These are phyloP conservation scores for Phoeniculus purpureus DNA, from an alignment of 2,797 vertebrate genomes.

Conservation along the genomic window DNA sequence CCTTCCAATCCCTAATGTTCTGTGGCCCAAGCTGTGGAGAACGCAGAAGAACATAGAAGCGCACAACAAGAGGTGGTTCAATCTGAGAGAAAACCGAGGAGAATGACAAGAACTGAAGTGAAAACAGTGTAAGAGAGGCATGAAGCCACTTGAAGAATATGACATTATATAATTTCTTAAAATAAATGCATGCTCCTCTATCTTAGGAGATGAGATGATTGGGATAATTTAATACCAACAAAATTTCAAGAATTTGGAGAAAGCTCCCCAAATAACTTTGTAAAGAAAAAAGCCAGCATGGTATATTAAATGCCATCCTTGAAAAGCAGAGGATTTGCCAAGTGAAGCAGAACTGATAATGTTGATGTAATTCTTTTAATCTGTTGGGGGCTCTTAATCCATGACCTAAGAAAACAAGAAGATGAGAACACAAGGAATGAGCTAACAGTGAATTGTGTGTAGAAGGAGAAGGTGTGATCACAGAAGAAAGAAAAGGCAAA, in stretches of 20 bases:
- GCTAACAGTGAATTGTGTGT: neutral
- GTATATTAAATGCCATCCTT: neutral
- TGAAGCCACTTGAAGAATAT: constrained; percentile 2
- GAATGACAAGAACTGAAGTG: neutral
- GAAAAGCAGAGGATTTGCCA: constrained; percentile 34
- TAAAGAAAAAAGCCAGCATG: constrained; percentile 13
- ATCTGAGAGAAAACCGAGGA: neutral
- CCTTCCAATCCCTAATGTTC: too few relatives aligned
- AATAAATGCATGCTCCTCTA: constrained; percentile 10
- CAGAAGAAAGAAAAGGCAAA: neutral
- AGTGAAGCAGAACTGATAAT: constrained; percentile 20
- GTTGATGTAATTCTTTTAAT: constrained; percentile 12
- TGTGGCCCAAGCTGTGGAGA: neutral
- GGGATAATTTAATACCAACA: constrained; percentile 38
- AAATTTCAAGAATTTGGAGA: constrained; percentile 21
- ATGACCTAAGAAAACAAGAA: constrained; percentile 29
- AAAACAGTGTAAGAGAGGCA: neutral
- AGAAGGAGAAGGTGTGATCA: neutral
- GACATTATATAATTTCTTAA: constrained; percentile 30
- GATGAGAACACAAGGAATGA: constrained; percentile 6
- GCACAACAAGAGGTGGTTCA: neutral
- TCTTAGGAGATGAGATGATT: constrained; percentile 14
- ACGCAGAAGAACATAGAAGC: neutral
- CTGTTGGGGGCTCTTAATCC: neutral
- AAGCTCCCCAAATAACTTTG: constrained; percentile 27